These are phyloP conservation scores for Xylota segnis DNA, from an alignment of 2,888 invertebrate species.

Conservation along the genomic window DNA sequence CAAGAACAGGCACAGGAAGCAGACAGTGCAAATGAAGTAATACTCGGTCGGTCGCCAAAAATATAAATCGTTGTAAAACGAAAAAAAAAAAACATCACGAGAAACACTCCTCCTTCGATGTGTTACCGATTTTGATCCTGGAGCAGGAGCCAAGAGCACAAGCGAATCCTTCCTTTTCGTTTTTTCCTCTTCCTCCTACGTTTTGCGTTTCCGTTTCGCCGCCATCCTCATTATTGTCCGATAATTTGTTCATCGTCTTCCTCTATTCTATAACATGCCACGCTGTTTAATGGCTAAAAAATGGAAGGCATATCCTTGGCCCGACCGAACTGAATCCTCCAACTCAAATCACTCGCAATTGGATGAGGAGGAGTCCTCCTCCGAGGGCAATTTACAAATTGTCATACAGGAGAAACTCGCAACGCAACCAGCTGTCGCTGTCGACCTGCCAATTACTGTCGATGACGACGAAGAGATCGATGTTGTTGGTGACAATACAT, in stretches of 20 bases:
- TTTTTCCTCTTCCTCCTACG: conserved; percentile 63
- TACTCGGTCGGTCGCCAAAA: conserved; percentile 76
- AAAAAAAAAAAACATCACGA: conserved; percentile 22
- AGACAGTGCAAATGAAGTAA: conserved; percentile 67
- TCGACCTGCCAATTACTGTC: conserved; percentile 85
- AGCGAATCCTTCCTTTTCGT: conserved; percentile 73
- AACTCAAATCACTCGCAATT: conserved; percentile 75
- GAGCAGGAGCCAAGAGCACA: conserved; percentile 76
- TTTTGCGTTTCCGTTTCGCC: conserved; percentile 66
- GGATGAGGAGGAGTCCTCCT: conserved; percentile 75
- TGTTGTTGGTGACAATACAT: conserved; percentile 90
- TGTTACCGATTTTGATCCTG: conserved; percentile 80
- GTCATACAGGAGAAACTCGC: conserved; percentile 74
- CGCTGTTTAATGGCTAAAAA: conserved; percentile 98
- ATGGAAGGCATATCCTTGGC: conserved; percentile 95
- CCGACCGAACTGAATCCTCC: conserved; percentile 86
- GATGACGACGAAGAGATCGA: conserved; percentile 93
- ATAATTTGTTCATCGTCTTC: conserved; percentile 58
- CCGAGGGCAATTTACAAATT: conserved; percentile 73
- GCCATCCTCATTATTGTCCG: conserved; percentile 36
- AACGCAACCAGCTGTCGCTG: conserved; percentile 58
- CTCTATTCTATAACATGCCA: conserved; percentile 88
- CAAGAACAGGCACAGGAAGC: conserved; percentile 53
- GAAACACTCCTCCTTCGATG: conserved; percentile 41
- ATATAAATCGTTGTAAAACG: conserved; percentile 3